Percentiles rank a stretch among this genome's conserved stretches.
These are phyloP conservation scores for Platanista minor DNA, from an alignment of 2,113 vertebrate genomes.

Conservation along the genomic window DNA sequence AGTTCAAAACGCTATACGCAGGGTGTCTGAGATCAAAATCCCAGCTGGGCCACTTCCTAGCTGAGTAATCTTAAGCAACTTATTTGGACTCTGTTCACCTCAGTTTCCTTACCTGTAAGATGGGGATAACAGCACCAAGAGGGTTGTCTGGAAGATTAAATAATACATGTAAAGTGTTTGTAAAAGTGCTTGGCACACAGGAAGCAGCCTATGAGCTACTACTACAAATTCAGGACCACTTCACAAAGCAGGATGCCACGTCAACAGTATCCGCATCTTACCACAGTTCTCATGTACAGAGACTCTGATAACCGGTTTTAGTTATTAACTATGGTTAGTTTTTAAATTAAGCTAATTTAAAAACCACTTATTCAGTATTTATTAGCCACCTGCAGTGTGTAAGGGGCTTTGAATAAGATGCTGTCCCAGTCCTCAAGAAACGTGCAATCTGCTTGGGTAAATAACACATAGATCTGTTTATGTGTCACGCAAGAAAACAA, in stretches of 20 bases:
- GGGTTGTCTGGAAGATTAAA: neutral
- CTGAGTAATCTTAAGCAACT: neutral
- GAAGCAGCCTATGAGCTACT: neutral
- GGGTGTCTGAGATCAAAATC: conserved; percentile 6
- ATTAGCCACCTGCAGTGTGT: neutral
- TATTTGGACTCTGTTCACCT: neutral
- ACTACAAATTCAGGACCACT: neutral
- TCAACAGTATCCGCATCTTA: neutral
- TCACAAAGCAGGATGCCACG: neutral
- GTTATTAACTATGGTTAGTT: neutral
- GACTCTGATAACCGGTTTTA: neutral
- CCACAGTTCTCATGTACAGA: neutral
- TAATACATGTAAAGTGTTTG: neutral
- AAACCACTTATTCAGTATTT: conserved; percentile 32
- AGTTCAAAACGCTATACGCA: conserved; percentile 17
- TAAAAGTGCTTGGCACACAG: neutral
- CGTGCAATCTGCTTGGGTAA: neutral
- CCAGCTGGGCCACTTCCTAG: neutral
- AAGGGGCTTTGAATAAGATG: conserved; percentile 18
- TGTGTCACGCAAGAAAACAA: conserved; percentile 14
- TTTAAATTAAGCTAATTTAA: conserved; percentile 35
- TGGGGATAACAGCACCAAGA: neutral
- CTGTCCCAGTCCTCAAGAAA: conserved; percentile 8
- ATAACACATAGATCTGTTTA: conserved; percentile 5
- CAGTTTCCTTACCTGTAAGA: conserved; percentile 31